Evolutionary conservation across 2,888 invertebrate species (phyloP).

Genomic region (Sialis lutaria): DNA sequence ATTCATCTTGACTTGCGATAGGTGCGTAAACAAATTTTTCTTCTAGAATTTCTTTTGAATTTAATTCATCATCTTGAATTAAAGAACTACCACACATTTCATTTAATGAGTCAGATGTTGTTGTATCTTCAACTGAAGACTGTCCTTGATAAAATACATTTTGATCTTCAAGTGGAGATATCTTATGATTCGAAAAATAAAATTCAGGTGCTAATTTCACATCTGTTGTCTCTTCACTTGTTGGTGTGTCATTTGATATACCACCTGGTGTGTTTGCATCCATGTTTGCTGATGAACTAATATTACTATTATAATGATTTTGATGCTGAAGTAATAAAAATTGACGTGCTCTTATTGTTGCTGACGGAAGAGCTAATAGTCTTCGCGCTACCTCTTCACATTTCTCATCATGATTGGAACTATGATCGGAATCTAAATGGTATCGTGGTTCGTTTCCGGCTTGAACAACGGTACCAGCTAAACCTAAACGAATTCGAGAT

Average conservation of each 20-base stretch:
- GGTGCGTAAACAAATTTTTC: background rate
- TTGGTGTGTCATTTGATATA: background rate
- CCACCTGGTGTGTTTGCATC: background rate
- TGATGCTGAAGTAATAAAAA: slow-evolving; percentile 20
- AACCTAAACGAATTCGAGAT: slow-evolving; percentile 17
- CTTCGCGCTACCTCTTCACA: slow-evolving; percentile 28
- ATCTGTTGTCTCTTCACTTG: background rate
- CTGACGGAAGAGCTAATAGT: slow-evolving; percentile 24
- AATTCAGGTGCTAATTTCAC: background rate
- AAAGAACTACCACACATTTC: slow-evolving; percentile 30
- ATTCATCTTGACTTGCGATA: background rate
- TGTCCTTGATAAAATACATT: slow-evolving; percentile 22
- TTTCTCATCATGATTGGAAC: slow-evolving; percentile 31
- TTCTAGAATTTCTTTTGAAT: background rate
- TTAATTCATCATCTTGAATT: slow-evolving; percentile 12
- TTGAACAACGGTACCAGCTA: slow-evolving; percentile 19
- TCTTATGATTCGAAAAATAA: background rate
- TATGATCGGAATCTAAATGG: slow-evolving; percentile 32
- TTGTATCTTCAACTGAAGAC: slow-evolving; percentile 29
- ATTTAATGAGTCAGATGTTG: slow-evolving; percentile 29
- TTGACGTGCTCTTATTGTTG: slow-evolving; percentile 19
- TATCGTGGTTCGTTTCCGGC: slow-evolving; percentile 25
- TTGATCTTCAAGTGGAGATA: slow-evolving; percentile 1
- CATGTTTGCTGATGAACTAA: too few species aligned
- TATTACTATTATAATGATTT: background rate